Evolutionary conservation across 2,797 vertebrate species (phyloP).

Genomic region (Sorex maritimensis): DNA sequence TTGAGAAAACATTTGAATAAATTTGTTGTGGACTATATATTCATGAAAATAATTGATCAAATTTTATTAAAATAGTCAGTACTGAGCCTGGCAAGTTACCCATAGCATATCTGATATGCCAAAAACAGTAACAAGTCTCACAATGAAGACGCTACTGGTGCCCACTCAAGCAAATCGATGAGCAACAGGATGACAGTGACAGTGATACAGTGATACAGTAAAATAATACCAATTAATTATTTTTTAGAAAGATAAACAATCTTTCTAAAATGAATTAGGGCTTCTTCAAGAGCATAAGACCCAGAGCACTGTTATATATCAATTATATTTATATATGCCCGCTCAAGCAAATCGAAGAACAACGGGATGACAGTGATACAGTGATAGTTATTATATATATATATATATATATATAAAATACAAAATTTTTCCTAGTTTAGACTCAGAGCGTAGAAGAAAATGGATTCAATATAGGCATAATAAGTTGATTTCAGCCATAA

Average conservation of each 20-base stretch:
- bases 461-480: background rate
- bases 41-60: background rate
- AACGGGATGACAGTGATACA: no score
- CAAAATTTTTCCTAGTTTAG: background rate
- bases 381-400: no score
- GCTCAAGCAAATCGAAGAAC: no score
- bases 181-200: no score
- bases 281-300: background rate
- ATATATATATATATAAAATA: background rate
- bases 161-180: no score
- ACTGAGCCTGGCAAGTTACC: no score
- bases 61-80: background rate
- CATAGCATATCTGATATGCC: no score
- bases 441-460: background rate
- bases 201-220: no score
- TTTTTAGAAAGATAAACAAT: background rate
- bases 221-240: no score
- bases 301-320: no score
- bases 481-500: background rate
- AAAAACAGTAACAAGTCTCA: no score
- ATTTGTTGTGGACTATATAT: background rate
- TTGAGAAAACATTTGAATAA: constrained; percentile 38
- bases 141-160: no score
- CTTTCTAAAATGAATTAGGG: background rate
- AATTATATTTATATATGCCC: background rate